These are phyloP conservation scores for Lasioglossum zephyrum DNA, from an alignment of 2,888 invertebrate genomes.

Conservation along the genomic window DNA sequence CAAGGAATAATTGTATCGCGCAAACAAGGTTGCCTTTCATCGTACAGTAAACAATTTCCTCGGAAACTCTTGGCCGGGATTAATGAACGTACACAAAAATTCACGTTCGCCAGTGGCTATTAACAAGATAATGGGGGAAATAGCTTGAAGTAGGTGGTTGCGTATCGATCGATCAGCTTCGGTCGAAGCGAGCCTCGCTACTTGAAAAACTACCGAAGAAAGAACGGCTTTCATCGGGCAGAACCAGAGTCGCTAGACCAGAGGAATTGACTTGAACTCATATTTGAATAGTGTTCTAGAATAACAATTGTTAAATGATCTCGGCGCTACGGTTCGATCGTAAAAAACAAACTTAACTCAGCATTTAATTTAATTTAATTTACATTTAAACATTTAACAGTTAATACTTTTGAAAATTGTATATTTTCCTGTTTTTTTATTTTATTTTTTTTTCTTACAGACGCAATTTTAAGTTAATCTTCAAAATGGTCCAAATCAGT, in stretches of 20 bases:
- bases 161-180: conserved; percentile 2
- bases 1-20: not conserved
- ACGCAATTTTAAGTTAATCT: too few species aligned
- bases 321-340: too few species aligned
- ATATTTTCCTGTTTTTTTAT: too few species aligned
- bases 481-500: too few species aligned
- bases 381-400: too few species aligned
- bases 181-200: not conserved
- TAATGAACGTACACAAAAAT: not conserved
- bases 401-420: too few species aligned
- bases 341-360: too few species aligned
- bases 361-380: too few species aligned
- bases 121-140: conserved; percentile 5
- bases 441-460: too few species aligned
- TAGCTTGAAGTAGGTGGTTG: not conserved
- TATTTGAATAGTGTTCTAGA: too few species aligned
- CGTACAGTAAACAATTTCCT: not conserved
- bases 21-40: not conserved
- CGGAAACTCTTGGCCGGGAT: not conserved
- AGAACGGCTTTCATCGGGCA: not conserved
- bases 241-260: not conserved
- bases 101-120: not conserved
- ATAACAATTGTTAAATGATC: too few species aligned
- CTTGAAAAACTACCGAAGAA: not conserved
- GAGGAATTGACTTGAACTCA: too few species aligned